Conservation (phyloP, 2,113 vertebrate species). For the Zapornia atra region DNA sequence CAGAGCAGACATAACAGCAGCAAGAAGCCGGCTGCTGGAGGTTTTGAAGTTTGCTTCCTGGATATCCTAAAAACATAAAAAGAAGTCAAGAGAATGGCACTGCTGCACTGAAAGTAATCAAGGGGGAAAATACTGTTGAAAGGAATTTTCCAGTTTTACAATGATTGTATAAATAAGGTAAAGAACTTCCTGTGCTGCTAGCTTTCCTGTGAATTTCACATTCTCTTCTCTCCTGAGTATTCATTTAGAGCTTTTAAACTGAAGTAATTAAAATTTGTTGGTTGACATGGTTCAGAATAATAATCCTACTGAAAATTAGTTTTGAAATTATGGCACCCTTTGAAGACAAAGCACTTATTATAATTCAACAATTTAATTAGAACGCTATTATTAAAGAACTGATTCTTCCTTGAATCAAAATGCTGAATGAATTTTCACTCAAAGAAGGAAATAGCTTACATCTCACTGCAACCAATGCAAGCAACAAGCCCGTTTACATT, state of each 20-base stretch:
- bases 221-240: neutral
- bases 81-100: neutral
- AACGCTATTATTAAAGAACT: neutral
- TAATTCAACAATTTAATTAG: neutral
- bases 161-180: neutral
- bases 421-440: neutral
- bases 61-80: constrained; percentile 83
- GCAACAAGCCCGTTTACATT: neutral
- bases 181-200: neutral
- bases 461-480: neutral
- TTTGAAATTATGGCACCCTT: neutral
- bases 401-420: neutral
- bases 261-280: neutral
- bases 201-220: neutral
- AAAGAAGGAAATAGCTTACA: neutral
- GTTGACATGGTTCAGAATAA: neutral
- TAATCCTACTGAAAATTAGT: neutral
- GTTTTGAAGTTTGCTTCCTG: constrained; percentile 98
- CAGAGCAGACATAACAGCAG: constrained; percentile 97
- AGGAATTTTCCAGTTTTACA: neutral
- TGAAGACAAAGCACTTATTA: neutral
- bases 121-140: neutral
- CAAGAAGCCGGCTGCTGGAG: constrained; percentile 93
- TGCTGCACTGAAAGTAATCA: accelerated
- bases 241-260: neutral